Conservation (phyloP, 1,140 invertebrate genomes). For the Pectinophora gossypiella region DNA sequence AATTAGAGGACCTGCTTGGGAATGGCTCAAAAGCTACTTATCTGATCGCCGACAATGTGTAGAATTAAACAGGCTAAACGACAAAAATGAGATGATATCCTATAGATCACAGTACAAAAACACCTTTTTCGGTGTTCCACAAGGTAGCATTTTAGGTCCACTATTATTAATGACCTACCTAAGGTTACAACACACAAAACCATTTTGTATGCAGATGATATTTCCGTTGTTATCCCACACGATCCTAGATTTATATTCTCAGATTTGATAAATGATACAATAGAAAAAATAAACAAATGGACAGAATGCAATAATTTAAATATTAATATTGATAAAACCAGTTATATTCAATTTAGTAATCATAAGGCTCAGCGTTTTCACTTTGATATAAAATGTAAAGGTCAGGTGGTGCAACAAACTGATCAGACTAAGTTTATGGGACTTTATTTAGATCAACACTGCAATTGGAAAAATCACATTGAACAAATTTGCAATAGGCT, state of each 20-base stretch:
- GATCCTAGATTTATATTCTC: neutral
- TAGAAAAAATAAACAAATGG: neutral
- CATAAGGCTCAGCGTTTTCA: too few species aligned
- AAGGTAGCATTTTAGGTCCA: neutral
- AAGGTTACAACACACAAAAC: neutral
- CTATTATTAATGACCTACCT: slow-evolving; percentile 3
- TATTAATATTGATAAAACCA: neutral
- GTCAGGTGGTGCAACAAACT: too few species aligned
- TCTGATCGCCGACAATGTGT: slow-evolving; percentile 2
- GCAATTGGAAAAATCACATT: neutral
- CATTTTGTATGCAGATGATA: neutral
- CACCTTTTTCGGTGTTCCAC: neutral
- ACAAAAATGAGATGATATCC: neutral
- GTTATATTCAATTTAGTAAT: neutral
- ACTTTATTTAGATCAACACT: neutral
- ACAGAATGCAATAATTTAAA: neutral
- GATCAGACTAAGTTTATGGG: slow-evolving; percentile 1
- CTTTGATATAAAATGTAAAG: too few species aligned
- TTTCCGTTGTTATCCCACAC: neutral
- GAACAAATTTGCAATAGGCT: neutral
- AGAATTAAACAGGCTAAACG: slow-evolving; percentile 2
- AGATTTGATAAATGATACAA: neutral
- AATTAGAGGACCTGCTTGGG: neutral
- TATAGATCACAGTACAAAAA: neutral
- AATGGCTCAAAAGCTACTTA: slow-evolving; percentile 2